These are phyloP conservation scores for Leucopternis melanops DNA, from an alignment of 2,113 vertebrate genomes.

Conservation along the genomic window DNA sequence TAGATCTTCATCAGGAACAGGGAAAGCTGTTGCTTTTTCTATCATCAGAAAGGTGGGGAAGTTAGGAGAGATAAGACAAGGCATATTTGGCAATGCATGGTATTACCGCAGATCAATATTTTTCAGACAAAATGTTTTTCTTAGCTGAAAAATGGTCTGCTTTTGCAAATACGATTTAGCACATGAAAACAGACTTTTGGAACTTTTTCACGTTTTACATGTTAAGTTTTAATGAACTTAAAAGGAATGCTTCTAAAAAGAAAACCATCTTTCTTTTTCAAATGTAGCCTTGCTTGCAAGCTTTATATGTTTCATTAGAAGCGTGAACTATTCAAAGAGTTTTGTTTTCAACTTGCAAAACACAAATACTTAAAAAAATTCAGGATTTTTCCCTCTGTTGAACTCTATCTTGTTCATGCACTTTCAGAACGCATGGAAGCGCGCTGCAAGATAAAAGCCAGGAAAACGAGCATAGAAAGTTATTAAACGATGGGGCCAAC, in stretches of 20 bases:
- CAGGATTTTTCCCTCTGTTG: not conserved
- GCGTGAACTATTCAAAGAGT: not conserved
- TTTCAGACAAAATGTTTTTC: slow-evolving; percentile 11
- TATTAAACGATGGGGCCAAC: not conserved
- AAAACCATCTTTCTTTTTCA: not conserved
- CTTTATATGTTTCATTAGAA: not conserved
- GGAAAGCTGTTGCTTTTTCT: slow-evolving; percentile 19
- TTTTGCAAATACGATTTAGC: not conserved
- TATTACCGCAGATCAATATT: slow-evolving; percentile 15
- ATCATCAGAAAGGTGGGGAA: slow-evolving; percentile 9
- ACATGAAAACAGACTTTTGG: not conserved
- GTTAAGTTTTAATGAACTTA: not conserved
- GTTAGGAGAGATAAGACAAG: slow-evolving; percentile 33
- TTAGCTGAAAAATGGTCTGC: not conserved
- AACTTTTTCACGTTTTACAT: not conserved
- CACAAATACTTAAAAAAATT: fast-evolving
- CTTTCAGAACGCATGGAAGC: not conserved
- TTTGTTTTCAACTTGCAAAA: not conserved
- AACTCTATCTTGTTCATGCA: not conserved
- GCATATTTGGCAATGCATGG: not conserved
- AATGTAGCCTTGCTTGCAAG: not conserved
- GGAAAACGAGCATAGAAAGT: not conserved
- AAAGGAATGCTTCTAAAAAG: not conserved
- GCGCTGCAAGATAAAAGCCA: not conserved
- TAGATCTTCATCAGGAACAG: not conserved